phyloP scores from a whole-genome alignment of 1,140 invertebrate species.

The Dolichoris vasculosae region DNA sequence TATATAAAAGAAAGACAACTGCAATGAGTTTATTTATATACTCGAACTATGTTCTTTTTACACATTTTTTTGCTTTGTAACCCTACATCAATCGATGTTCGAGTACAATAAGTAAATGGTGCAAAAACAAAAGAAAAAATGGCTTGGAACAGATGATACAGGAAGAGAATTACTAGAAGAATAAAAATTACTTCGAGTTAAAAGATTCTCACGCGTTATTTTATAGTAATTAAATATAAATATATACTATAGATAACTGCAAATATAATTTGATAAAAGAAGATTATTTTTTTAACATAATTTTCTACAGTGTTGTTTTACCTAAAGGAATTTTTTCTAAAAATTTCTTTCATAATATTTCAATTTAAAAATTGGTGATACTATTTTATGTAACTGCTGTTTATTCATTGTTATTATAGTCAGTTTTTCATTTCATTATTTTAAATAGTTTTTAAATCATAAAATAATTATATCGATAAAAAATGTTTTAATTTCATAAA shows the following conservation, averaged over 20 bases:
- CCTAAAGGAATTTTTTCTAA: too few species aligned
- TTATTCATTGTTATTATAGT: not conserved
- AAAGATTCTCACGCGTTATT: not conserved
- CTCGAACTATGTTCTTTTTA: not conserved
- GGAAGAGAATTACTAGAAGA: not conserved
- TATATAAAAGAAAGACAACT: not conserved
- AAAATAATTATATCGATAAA: not conserved
- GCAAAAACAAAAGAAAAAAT: not conserved
- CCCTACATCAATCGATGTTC: not conserved
- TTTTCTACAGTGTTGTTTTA: too few species aligned
- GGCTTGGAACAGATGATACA: not conserved
- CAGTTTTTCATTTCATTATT: not conserved
- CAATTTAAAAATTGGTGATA: too few species aligned
- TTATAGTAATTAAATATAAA: not conserved
- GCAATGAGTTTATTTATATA: not conserved
- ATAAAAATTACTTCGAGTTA: not conserved
- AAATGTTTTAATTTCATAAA: not conserved
- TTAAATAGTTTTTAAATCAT: not conserved
- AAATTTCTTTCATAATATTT: too few species aligned
- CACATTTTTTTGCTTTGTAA: not conserved
- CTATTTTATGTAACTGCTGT: too few species aligned
- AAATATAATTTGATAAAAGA: not conserved
- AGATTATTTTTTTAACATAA: too few species aligned
- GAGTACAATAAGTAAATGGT: not conserved
- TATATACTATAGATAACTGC: not conserved